phyloP scores from a whole-genome alignment of 2,888 invertebrate species.

The Imbricaverruca yamaguchii region DNA sequence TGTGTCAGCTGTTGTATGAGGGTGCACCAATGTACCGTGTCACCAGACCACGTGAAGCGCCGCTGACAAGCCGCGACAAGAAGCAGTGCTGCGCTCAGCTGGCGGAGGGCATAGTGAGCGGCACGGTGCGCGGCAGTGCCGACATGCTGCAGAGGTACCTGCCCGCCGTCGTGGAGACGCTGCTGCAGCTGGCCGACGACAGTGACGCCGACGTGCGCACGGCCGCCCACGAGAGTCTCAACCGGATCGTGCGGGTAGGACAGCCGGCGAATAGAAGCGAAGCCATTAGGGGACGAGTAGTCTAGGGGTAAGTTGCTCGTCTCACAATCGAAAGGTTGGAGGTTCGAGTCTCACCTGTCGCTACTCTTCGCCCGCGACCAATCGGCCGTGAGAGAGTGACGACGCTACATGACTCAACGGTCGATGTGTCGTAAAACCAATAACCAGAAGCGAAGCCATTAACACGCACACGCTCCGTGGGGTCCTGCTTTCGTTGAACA shows the following conservation, averaged over 20 bases:
- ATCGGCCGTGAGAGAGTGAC: no score
- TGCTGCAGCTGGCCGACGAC: conserved; percentile 32
- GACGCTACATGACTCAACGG: no score
- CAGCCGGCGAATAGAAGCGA: no score
- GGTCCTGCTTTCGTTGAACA: no score
- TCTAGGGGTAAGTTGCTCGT: no score
- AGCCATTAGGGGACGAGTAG: no score
- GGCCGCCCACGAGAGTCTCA: conserved; percentile 33
- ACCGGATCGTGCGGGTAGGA: conserved; percentile 32
- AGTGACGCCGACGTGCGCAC: conserved; percentile 33
- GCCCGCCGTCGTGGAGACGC: conserved; percentile 31
- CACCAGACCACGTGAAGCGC: background rate
- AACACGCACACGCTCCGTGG: no score
- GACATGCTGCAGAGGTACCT: conserved; percentile 27
- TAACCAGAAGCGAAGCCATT: no score
- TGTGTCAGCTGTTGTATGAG: background rate
- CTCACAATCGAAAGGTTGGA: no score
- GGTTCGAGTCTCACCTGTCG: no score
- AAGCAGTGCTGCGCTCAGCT: conserved; percentile 1
- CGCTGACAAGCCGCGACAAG: background rate
- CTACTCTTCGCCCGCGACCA: no score
- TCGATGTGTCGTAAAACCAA: no score
- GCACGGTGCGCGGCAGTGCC: conserved; percentile 29
- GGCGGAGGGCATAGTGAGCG: conserved; percentile 33
- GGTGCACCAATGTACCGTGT: background rate